These are phyloP conservation scores for Choreutis nemorana DNA, from an alignment of 2,888 invertebrate species.

Conservation along the genomic window DNA sequence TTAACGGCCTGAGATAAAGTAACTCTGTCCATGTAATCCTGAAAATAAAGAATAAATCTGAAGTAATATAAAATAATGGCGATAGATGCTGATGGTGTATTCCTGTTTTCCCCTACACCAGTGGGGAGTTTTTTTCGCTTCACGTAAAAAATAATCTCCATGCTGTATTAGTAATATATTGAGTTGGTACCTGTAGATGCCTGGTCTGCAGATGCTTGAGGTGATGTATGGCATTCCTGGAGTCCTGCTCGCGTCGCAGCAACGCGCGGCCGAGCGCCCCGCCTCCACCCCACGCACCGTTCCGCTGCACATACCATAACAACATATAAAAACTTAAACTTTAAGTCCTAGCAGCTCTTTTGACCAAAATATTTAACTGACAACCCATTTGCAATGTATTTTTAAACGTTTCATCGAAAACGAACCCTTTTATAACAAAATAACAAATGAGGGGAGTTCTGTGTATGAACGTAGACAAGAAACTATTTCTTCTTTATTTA, in stretches of 20 bases:
- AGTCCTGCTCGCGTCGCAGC: conserved; percentile 50
- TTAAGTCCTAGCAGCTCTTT: too few species aligned
- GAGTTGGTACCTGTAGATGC: conserved; percentile 42
- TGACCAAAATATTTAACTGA: too few species aligned
- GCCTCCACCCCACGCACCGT: conserved; percentile 32
- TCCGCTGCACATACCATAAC: conserved; percentile 25
- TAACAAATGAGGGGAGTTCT: background rate
- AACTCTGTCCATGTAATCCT: conserved; percentile 57
- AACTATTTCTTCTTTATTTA: too few species aligned
- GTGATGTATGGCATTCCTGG: conserved; percentile 54
- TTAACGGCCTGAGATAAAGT: conserved; percentile 53
- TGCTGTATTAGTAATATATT: background rate
- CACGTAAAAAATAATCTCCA: background rate
- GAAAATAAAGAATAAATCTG: conserved; percentile 12
- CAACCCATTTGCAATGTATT: too few species aligned
- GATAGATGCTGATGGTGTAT: background rate
- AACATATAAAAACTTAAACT: background rate
- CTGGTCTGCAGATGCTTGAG: conserved; percentile 47
- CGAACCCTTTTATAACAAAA: background rate
- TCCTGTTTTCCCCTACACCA: too few species aligned
- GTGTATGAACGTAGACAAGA: background rate
- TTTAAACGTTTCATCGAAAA: background rate
- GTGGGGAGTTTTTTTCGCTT: too few species aligned
- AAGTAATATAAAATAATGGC: conserved; percentile 2
- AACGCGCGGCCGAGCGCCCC: conserved; percentile 50